Evolutionary conservation across 2,113 vertebrate genomes (phyloP), one percentile per base, ranked within the genome.

Genomic region (Pristiophorus japonicus): DNA sequence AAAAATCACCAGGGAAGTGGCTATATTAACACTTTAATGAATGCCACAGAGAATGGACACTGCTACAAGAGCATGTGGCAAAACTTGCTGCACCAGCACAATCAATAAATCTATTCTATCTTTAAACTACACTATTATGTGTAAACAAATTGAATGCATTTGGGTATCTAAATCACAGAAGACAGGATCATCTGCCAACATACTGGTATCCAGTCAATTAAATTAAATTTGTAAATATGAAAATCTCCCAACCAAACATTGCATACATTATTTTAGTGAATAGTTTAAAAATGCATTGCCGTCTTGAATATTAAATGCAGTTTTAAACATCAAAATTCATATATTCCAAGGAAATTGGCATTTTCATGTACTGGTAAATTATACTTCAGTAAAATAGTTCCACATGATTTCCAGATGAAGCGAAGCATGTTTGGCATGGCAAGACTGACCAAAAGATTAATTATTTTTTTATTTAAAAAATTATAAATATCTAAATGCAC

Each of bases 221-320:
- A 66, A 94, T 66, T 94, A 20, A 67, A 94, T 66, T 34, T 90
- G 63, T 24, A 65, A 67, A 67, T 59, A 90, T 90, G 87, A 90
- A 90, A 90, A 81, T 16, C 38, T 16, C 5, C 18, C 78, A 81
- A 42, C 78, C 78, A 81, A 81, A 59, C 3, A 59, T 51, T 59
- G 24, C 51, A 90, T 0, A 55, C 24, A 34, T 34, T 34, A 90
- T 16, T 90, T 90, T 90, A 59, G 55, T 90, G 47, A 90, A 30
- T 12, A 14, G 51, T 90, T 51, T 90, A 59, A 90, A 81, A 34
- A 34, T 59, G 11, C 27, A 90, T 62, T 59, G 27, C 51, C 62
- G 51, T 30, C 3, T 4, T 90, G 87, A 90, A 90, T 59, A 55
- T 59, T 90, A 16, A 59, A 90, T 81, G 2, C 16, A 90, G 87